Evolutionary conservation across 2,888 invertebrate species (phyloP).

Genomic region (Ellobium chinense): DNA sequence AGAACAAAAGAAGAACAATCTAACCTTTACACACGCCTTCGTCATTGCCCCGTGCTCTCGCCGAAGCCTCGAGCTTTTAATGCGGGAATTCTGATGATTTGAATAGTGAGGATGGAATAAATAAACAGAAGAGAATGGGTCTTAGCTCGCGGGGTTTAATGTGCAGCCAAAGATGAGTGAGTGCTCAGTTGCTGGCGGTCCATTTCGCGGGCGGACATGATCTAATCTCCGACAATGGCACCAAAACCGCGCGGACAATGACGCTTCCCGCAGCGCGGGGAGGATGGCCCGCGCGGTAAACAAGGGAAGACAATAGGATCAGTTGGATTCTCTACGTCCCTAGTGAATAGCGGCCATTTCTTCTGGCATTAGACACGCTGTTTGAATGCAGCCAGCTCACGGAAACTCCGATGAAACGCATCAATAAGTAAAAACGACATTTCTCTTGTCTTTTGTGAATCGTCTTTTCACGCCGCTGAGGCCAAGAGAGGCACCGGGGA

Average conservation of each 20-base stretch:
- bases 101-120: background rate
- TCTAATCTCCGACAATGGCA: slow-evolving; percentile 31
- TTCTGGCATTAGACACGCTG: background rate
- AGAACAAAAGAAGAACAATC: slow-evolving; percentile 11
- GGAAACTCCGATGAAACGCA: background rate
- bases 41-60: background rate
- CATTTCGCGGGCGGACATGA: slow-evolving; percentile 18
- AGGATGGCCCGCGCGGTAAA: slow-evolving; percentile 17
- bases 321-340: slow-evolving; percentile 5
- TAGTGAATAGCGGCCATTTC: background rate
- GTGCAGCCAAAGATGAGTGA: background rate
- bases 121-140: background rate
- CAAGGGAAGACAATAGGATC: slow-evolving; percentile 20
- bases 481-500: background rate
- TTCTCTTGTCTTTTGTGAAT: slow-evolving; percentile 27
- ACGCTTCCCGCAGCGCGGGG: background rate
- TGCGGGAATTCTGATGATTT: background rate
- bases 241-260: slow-evolving; percentile 15
- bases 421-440: slow-evolving; percentile 15
- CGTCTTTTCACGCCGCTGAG: slow-evolving; percentile 3
- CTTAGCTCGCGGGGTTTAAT: background rate
- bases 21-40: slow-evolving; percentile 11
- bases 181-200: background rate
- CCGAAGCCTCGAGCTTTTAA: background rate
- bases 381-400: background rate